Base-by-base conservation (phyloP, 2,888 invertebrate genomes). In the Calephelis perditalis region DNA sequence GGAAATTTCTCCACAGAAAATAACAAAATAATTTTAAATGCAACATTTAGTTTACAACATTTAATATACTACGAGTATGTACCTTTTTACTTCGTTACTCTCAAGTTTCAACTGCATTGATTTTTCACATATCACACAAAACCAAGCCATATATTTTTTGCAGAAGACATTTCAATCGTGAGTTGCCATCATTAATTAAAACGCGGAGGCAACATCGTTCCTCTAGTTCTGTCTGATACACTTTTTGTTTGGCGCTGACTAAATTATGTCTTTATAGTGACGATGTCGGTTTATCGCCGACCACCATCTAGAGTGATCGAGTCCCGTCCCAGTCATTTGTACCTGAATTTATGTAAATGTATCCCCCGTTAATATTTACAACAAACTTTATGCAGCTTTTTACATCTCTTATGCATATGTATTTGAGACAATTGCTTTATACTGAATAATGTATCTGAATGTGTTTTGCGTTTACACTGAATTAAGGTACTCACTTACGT, bases 191-290 rank as follows among this genome's bases (percentile, higher is more conserved):
- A 76, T 82, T 86, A 87, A 88, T 89, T 89, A 87, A 88, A 85
- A 80, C 68, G 76, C 76, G 73, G 75, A 76, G 75, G 75, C 79
- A 73, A 76, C 78, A 79, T 85, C 87, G 81, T 86, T 81, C 83
- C 80, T 87, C 86, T 87, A 87, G 82, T 77, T 79, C 76, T 75
- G 81, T 78, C 74, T 73, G 70, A 67, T 73, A 66, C 72, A 75
- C 79, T 84, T 86, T 87, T 87, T 86, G 81, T 82, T 77, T 73
- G 36, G 45, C 45, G 75, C 77, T 84, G 84, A 83, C 87, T 86
- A 87, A 88, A 88, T 89, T 85, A 88, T 88, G 89, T 89, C 87
- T 88, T 85, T 82, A 88, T 88, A 83, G 78, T 81, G 86, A 82
- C 81, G 77, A 73, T 76, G 78, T 73, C 65, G 71, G 67, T 72